A percentile compares a stretch with the other conserved stretches of the same genome.
These are phyloP conservation scores for Lutjanus campechanus DNA, from an alignment of 2,797 vertebrate genomes.

Conservation along the genomic window DNA sequence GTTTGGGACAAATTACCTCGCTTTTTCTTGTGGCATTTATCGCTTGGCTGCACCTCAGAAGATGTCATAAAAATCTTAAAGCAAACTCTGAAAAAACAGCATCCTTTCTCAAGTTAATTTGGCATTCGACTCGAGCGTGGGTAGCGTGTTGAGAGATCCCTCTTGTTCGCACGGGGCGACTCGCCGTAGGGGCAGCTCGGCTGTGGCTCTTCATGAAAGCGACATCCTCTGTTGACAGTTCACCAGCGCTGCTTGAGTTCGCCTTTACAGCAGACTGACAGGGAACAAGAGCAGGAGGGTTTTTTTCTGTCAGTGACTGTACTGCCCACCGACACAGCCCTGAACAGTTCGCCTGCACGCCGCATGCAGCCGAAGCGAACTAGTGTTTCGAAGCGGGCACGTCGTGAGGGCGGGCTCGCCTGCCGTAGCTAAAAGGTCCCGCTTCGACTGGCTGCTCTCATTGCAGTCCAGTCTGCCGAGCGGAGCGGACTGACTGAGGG, in stretches of 20 bases:
- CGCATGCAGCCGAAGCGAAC: slow-evolving; percentile 24
- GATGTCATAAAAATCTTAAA: background rate
- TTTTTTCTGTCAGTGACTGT: background rate
- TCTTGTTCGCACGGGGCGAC: slow-evolving; percentile 20
- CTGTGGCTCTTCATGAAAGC: slow-evolving; percentile 18
- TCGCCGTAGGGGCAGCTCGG: background rate
- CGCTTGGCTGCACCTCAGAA: background rate
- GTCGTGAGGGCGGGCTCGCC: slow-evolving; percentile 75
- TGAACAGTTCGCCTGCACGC: slow-evolving; percentile 36
- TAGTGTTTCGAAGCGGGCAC: slow-evolving; percentile 39
- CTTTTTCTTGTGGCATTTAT: background rate
- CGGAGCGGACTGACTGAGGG: slow-evolving; percentile 74
- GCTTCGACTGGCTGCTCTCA: slow-evolving; percentile 80
- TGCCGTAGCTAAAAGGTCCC: slow-evolving; percentile 76
- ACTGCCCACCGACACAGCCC: slow-evolving; percentile 2
- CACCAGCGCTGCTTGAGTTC: background rate
- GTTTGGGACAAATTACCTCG: slow-evolving; percentile 42
- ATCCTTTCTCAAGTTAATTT: background rate
- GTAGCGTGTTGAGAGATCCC: background rate
- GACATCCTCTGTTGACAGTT: slow-evolving; percentile 25
- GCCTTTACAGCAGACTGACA: background rate
- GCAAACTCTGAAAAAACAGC: background rate
- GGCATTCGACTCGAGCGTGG: background rate
- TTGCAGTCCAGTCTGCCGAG: slow-evolving; percentile 85
- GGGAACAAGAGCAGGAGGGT: background rate